Evolutionary conservation across 2,113 vertebrate genomes (phyloP), one percentile per base, ranked within the genome.

Genomic region (Peucedramus taeniatus): DNA sequence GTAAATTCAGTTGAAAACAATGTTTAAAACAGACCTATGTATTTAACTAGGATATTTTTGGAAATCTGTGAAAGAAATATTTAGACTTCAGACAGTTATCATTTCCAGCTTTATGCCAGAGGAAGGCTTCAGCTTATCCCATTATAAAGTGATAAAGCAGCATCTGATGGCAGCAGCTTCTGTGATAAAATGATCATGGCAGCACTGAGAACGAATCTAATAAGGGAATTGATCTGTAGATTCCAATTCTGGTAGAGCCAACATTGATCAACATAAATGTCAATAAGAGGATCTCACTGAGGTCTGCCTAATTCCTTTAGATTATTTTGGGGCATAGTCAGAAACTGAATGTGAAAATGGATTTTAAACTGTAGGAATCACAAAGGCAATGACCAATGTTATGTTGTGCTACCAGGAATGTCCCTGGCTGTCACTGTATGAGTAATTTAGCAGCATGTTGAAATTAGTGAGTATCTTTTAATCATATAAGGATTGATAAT

Each of bases 231-330:
- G 97, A 98, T 98, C 97, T 97, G 94, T 87, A 97, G 97, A 97
- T 98, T 98, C 97, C 97, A 98, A 97, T 98, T 98, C 96, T 98
- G 97, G 97, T 95, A 95, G 96, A 97, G 97, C 97, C 98, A 98
- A 94, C 98, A 98, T 96, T 50, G 76, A 97, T 98, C 98, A 98
- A 93, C 94, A 89, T 97, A 98, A 97, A 97, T 91, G 97, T 98
- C 97, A 98, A 97, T 98, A 98, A 96, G 82, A 85, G 97, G 93
- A 96, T 97, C 63, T 18, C 95, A 96, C 89, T 89, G 89, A 97
- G 93, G 96, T 78, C 94, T 96, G 77, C 94, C 94, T 97, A 96
- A 98, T 98, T 98, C 87, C 94, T 98, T 96, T 82, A 96, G 97
- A 94, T 96, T 87, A 97, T 98, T 97, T 97, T 96, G 81, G 68